These are phyloP conservation scores for Bombyx mori DNA, from an alignment of 1,140 invertebrate genomes.

Conservation along the genomic window DNA sequence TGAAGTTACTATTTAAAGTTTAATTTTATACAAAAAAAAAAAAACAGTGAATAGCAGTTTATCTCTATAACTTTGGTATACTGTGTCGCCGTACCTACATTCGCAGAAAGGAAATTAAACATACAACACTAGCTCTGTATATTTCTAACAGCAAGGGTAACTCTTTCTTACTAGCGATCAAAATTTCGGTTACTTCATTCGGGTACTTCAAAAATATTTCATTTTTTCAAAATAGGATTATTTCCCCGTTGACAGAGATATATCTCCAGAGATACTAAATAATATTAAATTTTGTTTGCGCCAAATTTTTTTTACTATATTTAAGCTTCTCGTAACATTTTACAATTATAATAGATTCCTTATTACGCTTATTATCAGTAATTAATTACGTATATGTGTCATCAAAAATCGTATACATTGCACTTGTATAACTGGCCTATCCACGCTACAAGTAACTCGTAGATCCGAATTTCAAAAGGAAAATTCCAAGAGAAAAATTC, in stretches of 20 bases:
- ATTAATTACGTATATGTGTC: conserved; percentile 68
- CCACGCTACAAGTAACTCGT: conserved; percentile 42
- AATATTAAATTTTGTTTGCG: conserved; percentile 17
- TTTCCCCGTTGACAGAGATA: conserved; percentile 32
- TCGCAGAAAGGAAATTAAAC: conserved; percentile 42
- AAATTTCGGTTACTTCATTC: conserved; percentile 3
- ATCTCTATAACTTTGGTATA: conserved; percentile 69
- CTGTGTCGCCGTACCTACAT: conserved; percentile 47
- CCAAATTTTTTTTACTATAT: conserved; percentile 24
- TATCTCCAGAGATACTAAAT: conserved; percentile 18
- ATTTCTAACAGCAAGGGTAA: conserved; percentile 55
- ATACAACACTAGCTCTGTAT: conserved; percentile 14
- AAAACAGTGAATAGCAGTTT: conserved; percentile 44
- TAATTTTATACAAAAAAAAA: conserved; percentile 19
- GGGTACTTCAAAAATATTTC: conserved; percentile 26
- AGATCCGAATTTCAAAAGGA: conserved; percentile 22
- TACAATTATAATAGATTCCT: conserved; percentile 58
- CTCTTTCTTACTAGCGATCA: conserved; percentile 25
- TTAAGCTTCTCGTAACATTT: conserved; percentile 56
- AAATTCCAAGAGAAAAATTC: conserved; percentile 39
- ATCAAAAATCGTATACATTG: conserved; percentile 71
- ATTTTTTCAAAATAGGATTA: conserved; percentile 13
- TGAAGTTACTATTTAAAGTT: conserved; percentile 42
- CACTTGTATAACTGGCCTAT: conserved; percentile 68
- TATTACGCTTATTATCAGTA: conserved; percentile 61